A percentile compares a stretch with the other conserved stretches of the same genome.
These are phyloP conservation scores for Lepus americanus DNA, from an alignment of 2,113 vertebrate species.

Conservation along the genomic window DNA sequence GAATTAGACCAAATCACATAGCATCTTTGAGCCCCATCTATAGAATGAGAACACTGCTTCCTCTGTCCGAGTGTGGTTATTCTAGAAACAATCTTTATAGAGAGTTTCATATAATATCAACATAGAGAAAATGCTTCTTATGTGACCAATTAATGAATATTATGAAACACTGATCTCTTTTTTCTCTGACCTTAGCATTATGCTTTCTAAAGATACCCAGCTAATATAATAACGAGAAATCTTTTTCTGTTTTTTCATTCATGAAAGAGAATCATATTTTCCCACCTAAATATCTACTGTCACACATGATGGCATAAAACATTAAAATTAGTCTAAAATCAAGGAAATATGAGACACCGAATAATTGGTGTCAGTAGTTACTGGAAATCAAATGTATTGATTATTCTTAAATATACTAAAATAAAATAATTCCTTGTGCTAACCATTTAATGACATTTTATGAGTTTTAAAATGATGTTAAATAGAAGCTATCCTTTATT, in stretches of 20 bases:
- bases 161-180: background rate
- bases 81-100: slow-evolving; percentile 3
- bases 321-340: background rate
- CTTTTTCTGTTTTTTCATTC: background rate
- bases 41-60: background rate
- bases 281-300: background rate
- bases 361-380: background rate
- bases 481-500: slow-evolving; percentile 6
- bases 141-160: background rate
- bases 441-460: background rate
- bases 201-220: slow-evolving; percentile 48
- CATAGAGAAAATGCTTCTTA: background rate
- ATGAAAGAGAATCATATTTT: slow-evolving; percentile 22
- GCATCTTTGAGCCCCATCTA: background rate
- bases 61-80: background rate
- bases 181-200: slow-evolving; percentile 7
- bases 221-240: slow-evolving; percentile 16
- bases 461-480: slow-evolving; percentile 17
- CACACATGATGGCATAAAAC: background rate
- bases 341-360: slow-evolving; percentile 2
- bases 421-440: slow-evolving; percentile 27
- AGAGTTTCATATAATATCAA: background rate
- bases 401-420: slow-evolving; percentile 24
- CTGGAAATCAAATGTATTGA: background rate
- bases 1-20: background rate